phyloP scores from a whole-genome alignment of 2,888 invertebrate species.

The Drosophila fungiperda region DNA sequence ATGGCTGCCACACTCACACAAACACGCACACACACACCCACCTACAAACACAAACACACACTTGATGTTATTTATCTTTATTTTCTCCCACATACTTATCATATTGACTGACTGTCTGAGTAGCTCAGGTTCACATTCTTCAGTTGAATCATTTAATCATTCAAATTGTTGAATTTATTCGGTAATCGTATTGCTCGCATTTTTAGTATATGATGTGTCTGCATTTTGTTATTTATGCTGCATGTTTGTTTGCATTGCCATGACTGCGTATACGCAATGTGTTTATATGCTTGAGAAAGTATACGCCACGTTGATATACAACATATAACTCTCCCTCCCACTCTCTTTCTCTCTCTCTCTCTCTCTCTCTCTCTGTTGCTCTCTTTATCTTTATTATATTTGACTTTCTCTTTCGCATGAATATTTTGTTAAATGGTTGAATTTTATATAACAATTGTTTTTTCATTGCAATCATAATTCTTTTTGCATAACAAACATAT shows the following conservation, averaged over 20 bases:
- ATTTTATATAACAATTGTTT: conserved; percentile 60
- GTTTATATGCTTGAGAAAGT: conserved; percentile 13
- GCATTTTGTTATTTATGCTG: background rate
- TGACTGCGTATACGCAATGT: conserved; percentile 51
- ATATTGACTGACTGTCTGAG: conserved; percentile 76
- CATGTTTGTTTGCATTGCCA: conserved; percentile 10
- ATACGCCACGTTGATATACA: conserved; percentile 37
- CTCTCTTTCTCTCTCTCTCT: background rate
- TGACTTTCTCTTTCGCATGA: conserved; percentile 57
- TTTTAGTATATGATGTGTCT: conserved; percentile 21
- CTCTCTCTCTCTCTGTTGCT: background rate
- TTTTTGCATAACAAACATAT: background rate
- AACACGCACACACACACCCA: conserved; percentile 10
- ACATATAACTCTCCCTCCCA: background rate
- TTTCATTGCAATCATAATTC: conserved; percentile 34
- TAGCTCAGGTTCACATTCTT: conserved; percentile 1
- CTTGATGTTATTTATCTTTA: conserved; percentile 31
- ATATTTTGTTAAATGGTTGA: conserved; percentile 52
- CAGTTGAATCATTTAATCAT: conserved; percentile 29
- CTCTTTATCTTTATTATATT: conserved; percentile 8
- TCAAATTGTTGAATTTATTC: conserved; percentile 34
- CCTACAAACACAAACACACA: background rate
- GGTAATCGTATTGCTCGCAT: conserved; percentile 23
- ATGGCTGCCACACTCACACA: conserved; percentile 7
- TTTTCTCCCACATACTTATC: conserved; percentile 41